Percentiles rank a stretch among this genome's conserved stretches.
Evolutionary conservation across 2,888 invertebrate species (phyloP).

Genomic region (Biston betularia): DNA sequence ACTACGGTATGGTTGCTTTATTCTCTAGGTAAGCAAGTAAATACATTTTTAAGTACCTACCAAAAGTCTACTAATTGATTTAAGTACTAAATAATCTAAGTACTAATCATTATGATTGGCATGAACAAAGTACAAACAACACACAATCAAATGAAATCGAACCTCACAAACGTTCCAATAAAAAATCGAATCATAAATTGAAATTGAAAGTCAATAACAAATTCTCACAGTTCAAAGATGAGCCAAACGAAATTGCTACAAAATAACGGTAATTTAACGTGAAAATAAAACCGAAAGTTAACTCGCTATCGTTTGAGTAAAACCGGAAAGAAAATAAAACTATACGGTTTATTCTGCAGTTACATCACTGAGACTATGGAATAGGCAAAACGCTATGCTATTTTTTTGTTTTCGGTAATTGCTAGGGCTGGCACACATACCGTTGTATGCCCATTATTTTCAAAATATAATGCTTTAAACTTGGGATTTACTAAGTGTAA

Average conservation of each 20-base stretch:
- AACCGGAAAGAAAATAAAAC: slow-evolving; percentile 48
- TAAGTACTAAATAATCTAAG: too few species aligned
- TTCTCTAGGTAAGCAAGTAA: not conserved
- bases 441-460: not conserved
- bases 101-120: too few species aligned
- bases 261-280: slow-evolving; percentile 53
- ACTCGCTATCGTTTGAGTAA: slow-evolving; percentile 51
- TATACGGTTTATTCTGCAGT: slow-evolving; percentile 34
- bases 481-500: too few species aligned
- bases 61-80: too few species aligned
- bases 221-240: slow-evolving; percentile 44
- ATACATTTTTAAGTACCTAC: not conserved
- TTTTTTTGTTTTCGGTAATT: slow-evolving; percentile 22
- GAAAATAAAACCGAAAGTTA: slow-evolving; percentile 64
- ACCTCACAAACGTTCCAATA: slow-evolving; percentile 3
- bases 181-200: slow-evolving; percentile 37
- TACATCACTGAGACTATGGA: slow-evolving; percentile 35
- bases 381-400: slow-evolving; percentile 33
- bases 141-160: slow-evolving; percentile 4
- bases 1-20: slow-evolving; percentile 21
- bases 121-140: not conserved
- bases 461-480: not conserved
- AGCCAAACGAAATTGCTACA: slow-evolving; percentile 47
- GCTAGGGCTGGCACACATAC: slow-evolving; percentile 11
- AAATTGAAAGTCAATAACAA: slow-evolving; percentile 59